A percentile compares a stretch with the other conserved stretches of the same genome.
Evolutionary conservation across 2,113 vertebrate genomes (phyloP).

Genomic region (Formicarius rufipectus): DNA sequence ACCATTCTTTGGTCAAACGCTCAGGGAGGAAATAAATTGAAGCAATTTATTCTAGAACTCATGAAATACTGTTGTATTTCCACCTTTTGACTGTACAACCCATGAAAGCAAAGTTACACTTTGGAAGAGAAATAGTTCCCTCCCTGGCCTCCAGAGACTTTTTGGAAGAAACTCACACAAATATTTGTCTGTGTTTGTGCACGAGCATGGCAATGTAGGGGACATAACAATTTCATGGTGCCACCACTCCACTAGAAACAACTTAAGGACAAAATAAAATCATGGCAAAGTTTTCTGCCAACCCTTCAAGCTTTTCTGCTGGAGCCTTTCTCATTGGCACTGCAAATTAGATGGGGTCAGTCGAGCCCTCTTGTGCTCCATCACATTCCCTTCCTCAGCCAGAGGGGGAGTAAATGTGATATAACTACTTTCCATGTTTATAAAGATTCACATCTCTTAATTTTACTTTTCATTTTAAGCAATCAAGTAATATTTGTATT

Average conservation of each 20-base stretch:
- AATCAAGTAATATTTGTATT: background rate
- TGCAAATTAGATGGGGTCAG: background rate
- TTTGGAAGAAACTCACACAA: background rate
- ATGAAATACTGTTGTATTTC: background rate
- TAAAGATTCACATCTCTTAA: background rate
- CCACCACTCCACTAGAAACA: background rate
- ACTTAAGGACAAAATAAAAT: background rate
- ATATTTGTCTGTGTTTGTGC: accelerated
- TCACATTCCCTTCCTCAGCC: background rate
- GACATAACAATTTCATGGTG: background rate
- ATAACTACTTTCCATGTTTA: background rate
- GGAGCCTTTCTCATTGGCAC: background rate
- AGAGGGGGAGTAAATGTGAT: background rate
- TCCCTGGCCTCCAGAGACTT: background rate
- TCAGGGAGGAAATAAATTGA: background rate
- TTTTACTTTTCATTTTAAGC: slow-evolving; percentile 18
- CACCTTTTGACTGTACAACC: background rate
- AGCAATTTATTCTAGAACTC: background rate
- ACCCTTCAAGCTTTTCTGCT: background rate
- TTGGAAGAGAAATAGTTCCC: background rate
- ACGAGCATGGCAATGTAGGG: background rate
- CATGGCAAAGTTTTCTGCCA: background rate
- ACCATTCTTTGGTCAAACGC: background rate
- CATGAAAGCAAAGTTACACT: background rate
- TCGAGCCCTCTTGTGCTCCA: background rate